These are phyloP conservation scores for Diachasma alloeum DNA, from an alignment of 1,140 invertebrate species.

Conservation along the genomic window DNA sequence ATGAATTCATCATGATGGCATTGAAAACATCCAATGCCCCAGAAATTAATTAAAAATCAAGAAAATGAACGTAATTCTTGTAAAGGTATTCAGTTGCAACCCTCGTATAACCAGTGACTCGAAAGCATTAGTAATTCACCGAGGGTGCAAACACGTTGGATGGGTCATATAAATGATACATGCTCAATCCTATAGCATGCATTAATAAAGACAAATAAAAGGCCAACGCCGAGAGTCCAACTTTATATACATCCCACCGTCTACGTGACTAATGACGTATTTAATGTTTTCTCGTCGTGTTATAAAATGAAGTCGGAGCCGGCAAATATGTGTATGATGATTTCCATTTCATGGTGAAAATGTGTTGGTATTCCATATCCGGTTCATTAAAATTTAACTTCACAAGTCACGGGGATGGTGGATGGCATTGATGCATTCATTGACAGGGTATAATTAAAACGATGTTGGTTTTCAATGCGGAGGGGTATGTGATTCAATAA, in stretches of 20 bases:
- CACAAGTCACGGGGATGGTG: constrained; percentile 41
- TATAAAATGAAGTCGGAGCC: constrained; percentile 39
- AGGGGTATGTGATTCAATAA: neutral
- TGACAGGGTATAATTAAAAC: constrained; percentile 52
- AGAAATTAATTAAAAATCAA: neutral
- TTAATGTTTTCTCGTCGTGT: constrained; percentile 45
- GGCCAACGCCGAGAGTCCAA: neutral
- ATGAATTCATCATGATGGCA: too few relatives aligned
- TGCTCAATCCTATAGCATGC: constrained; percentile 29
- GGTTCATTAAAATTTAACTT: constrained; percentile 64
- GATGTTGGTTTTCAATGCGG: neutral
- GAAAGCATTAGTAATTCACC: neutral
- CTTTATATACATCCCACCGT: neutral
- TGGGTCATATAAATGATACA: neutral
- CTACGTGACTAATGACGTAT: constrained; percentile 58
- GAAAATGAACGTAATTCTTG: neutral
- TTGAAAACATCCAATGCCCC: neutral
- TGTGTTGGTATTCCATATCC: constrained; percentile 36
- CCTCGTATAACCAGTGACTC: neutral
- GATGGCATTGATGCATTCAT: constrained; percentile 54
- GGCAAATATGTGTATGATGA: constrained; percentile 30
- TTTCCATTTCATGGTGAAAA: constrained; percentile 4
- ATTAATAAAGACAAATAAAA: constrained; percentile 50
- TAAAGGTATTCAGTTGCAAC: neutral
- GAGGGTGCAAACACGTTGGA: neutral